These are phyloP conservation scores for Prionailurus viverrinus DNA, from an alignment of 2,113 vertebrate species.

Conservation along the genomic window DNA sequence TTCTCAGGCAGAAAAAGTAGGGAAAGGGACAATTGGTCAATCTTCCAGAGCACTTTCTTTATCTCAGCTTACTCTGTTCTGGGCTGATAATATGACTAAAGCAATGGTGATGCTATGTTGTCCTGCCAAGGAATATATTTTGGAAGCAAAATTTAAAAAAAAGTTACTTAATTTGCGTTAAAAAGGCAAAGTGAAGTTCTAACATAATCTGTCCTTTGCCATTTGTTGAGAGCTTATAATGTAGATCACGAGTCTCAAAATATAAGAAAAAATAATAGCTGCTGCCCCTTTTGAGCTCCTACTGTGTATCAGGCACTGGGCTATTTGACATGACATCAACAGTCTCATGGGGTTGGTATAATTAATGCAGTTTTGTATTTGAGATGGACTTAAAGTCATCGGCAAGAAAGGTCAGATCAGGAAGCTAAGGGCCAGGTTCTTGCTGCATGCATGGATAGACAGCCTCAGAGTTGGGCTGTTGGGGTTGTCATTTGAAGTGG, in stretches of 20 bases:
- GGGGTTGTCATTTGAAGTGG: not conserved
- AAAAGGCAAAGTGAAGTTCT: not conserved
- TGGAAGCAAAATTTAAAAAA: not conserved
- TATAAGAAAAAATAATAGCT: not conserved
- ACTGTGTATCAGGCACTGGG: not conserved
- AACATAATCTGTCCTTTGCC: not conserved
- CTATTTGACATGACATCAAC: not conserved
- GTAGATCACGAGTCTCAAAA: not conserved
- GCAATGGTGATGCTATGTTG: not conserved
- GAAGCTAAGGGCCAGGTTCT: not conserved
- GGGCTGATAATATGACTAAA: not conserved
- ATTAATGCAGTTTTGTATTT: not conserved
- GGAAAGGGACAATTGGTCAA: not conserved
- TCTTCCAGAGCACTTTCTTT: not conserved
- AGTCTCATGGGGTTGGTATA: not conserved
- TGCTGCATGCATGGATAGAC: rapidly evolving
- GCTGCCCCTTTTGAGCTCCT: not conserved
- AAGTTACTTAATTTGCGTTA: not conserved
- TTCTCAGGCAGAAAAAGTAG: not conserved
- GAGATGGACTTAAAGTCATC: not conserved
- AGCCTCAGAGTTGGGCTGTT: rapidly evolving
- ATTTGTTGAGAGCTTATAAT: not conserved
- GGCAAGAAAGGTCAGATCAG: not conserved
- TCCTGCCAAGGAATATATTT: not conserved
- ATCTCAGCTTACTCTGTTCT: not conserved